A percentile compares a stretch with the other conserved stretches of the same genome.
These are phyloP conservation scores for Tragopan temminckii DNA, from an alignment of 2,797 vertebrate species.

Conservation along the genomic window DNA sequence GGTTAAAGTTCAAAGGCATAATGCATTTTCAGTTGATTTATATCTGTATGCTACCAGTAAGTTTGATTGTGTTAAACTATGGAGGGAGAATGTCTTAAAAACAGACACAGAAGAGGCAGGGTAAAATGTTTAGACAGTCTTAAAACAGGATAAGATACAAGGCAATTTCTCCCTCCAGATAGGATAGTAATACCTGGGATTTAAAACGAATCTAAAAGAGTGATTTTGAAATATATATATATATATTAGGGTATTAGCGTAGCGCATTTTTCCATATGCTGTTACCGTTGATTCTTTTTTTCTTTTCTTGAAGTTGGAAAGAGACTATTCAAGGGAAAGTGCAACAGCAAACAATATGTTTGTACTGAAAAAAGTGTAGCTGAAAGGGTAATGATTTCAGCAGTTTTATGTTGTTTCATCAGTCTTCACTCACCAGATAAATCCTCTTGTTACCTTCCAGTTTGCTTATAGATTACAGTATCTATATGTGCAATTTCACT, in stretches of 20 bases:
- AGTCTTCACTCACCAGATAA: background rate
- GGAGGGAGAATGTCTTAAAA: background rate
- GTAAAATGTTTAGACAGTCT: background rate
- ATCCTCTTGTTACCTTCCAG: background rate
- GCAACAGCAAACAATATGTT: background rate
- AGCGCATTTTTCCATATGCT: background rate
- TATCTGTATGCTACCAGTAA: background rate
- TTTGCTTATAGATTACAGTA: background rate
- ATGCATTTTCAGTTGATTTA: background rate
- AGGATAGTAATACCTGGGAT: conserved; percentile 39
- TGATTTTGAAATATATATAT: background rate
- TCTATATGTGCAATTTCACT: background rate
- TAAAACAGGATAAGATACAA: background rate
- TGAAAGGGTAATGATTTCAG: background rate
- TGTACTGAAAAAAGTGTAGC: background rate
- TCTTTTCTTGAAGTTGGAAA: background rate
- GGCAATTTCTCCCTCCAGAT: conserved; percentile 13
- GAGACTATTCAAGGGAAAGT: background rate
- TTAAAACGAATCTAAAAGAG: conserved; percentile 8
- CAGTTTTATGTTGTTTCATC: background rate
- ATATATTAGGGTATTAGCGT: background rate
- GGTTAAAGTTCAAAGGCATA: background rate
- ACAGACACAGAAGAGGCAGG: background rate
- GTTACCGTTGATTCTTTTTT: background rate
- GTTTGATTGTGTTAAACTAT: background rate